Percentiles rank a stretch among this genome's conserved stretches.
Evolutionary conservation across 1,140 invertebrate genomes (phyloP).

Genomic region (Orius insidiosus): DNA sequence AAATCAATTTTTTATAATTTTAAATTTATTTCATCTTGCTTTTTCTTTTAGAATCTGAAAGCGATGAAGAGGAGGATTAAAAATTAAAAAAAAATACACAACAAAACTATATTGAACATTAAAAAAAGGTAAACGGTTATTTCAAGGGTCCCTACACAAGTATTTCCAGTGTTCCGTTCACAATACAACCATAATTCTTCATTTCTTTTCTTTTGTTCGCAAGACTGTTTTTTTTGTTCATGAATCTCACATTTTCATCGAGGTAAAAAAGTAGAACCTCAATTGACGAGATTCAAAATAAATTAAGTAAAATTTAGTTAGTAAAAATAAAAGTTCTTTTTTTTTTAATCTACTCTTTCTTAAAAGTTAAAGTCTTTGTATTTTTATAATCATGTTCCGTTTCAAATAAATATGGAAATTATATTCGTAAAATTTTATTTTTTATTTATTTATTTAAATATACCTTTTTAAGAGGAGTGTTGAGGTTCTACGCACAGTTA

Average conservation of each 20-base stretch:
- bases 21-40: background rate
- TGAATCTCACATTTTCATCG: background rate
- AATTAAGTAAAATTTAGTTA: too few species aligned
- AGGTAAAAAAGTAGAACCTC: background rate
- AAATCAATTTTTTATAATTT: background rate
- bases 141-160: background rate
- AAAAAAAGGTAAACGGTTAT: background rate
- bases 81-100: background rate
- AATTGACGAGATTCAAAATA: background rate
- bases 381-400: too few species aligned
- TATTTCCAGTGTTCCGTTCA: background rate
- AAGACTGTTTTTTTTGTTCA: background rate
- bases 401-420: background rate
- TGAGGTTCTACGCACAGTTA: background rate
- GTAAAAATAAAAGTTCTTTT: background rate
- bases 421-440: background rate
- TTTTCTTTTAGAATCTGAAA: conserved; percentile 21
- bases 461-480: background rate
- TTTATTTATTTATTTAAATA: background rate
- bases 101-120: background rate
- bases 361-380: background rate
- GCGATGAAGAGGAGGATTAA: conserved; percentile 22
- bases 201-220: background rate
- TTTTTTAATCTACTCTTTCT: background rate
- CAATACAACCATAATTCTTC: background rate